Evolutionary conservation across 1,140 invertebrate genomes (phyloP).

Genomic region (Teleopsis dalmanni): DNA sequence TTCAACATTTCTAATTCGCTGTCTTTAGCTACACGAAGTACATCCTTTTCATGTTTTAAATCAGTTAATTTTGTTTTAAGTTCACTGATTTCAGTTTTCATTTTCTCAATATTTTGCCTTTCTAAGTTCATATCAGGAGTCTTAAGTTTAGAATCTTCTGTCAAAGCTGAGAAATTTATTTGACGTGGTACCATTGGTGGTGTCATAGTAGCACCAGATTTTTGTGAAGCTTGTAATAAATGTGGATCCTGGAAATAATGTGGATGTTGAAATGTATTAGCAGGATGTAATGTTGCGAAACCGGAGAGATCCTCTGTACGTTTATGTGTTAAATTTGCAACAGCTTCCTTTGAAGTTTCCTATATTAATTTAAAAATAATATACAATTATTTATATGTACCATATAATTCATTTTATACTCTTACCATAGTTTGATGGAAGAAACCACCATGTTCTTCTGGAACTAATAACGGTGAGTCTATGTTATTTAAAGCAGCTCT

Average conservation of each 20-base stretch:
- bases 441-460: constrained; percentile 24
- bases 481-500: constrained; percentile 40
- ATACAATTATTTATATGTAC: neutral
- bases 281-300: constrained; percentile 23
- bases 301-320: constrained; percentile 38
- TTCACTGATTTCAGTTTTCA: constrained; percentile 6
- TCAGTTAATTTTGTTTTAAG: constrained; percentile 14
- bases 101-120: constrained; percentile 5
- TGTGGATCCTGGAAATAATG: constrained; percentile 35
- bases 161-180: constrained; percentile 39
- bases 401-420: neutral
- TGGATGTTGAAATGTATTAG: constrained; percentile 37
- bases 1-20: constrained; percentile 39
- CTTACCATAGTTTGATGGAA: constrained; percentile 38
- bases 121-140: constrained; percentile 21
- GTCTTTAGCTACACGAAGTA: constrained; percentile 7
- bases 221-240: constrained; percentile 18
- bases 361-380: neutral
- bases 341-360: constrained; percentile 38
- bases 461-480: constrained; percentile 23
- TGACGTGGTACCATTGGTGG: constrained; percentile 35
- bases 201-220: constrained; percentile 23
- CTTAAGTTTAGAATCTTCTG: constrained; percentile 44
- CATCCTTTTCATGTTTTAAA: constrained; percentile 19
- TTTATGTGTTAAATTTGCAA: constrained; percentile 36